A percentile compares a stretch with the other conserved stretches of the same genome.
phyloP scores from a whole-genome alignment of 2,797 vertebrate species.

The Babyrousa celebensis region DNA sequence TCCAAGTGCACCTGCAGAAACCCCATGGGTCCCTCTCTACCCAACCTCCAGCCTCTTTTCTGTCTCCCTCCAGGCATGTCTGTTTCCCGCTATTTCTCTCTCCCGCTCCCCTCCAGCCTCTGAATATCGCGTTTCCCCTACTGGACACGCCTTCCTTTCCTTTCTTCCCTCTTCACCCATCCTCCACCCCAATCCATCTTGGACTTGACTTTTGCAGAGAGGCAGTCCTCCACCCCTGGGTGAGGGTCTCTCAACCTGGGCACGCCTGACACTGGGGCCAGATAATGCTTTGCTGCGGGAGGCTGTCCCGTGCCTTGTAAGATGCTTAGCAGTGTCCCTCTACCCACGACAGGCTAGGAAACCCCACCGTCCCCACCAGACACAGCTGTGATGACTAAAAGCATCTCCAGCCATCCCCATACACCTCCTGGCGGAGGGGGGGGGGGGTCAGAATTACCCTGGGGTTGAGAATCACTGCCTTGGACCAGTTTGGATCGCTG shows the following conservation, averaged over 20 bases:
- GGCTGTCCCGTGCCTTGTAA: accelerated
- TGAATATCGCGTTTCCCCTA: neutral
- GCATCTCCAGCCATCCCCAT: neutral
- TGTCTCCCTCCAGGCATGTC: too few species aligned
- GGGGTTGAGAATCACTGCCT: neutral
- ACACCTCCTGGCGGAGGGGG: accelerated
- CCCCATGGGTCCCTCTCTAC: neutral
- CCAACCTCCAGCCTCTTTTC: neutral
- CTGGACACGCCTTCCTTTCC: neutral
- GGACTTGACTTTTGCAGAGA: neutral
- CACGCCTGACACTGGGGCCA: accelerated
- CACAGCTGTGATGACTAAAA: neutral
- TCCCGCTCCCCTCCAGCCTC: neutral
- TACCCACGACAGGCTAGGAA: too few species aligned
- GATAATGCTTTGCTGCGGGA: accelerated
- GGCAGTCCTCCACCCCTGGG: neutral
- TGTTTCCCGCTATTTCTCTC: neutral
- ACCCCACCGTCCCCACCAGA: too few species aligned
- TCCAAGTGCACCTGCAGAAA: neutral
- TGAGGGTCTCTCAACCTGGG: too few species aligned
- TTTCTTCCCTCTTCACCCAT: neutral
- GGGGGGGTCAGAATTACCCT: neutral
- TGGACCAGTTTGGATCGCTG: too few species aligned
- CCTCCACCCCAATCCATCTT: accelerated
- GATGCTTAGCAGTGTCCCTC: neutral